Base-by-base conservation (phyloP, 23 tunicate genomes). In the Halocynthia aurantium region DNA sequence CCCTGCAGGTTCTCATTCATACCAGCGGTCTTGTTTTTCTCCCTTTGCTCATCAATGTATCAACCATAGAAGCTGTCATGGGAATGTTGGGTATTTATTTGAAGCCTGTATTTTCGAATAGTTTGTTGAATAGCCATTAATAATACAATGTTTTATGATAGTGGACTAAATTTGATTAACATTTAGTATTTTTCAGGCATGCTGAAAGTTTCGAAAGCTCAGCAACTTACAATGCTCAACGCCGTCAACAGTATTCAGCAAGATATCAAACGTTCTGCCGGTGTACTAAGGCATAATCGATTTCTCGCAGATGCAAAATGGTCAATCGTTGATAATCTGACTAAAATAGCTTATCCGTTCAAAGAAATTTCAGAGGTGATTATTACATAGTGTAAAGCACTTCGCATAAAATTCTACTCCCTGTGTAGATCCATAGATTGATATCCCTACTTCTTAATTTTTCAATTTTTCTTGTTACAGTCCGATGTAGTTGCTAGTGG, bases 1-100 rank as follows among this genome's bases (percentile, higher is more conserved):
- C 44, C 44, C 1, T 31, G 44, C 64, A 90, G 97, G 81, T 90
- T 50, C 78, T 90, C 6, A 70, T 90, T 19, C 84, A 81, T 71
- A 90, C 90, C 17, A 90, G 83, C 0, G 90, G 90, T 54, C 73
- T 84, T 53, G 90, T 90, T 50, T 51, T 90, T 52, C 76, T 90
- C 6, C 85, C 97, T 11, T 58, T 90, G 40, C 15, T 90, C 73
- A 90, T 90, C 22, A 90, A 90, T 52, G 90, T 90, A 64, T 85
- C 86, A n/a, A 90, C 97, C 7, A 76, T 86, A 5, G 97, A 90
- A 90, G 86, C 87, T 63, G 85, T 85, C 19, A 78, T 89, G 18
- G 81, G 71, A 61, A 75, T 81, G 62, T 77, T 89, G 0, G 93
- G 93, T 87, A 17, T 13, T 31, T 4, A 1, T 31, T 31, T 31